A percentile compares a stretch with the other conserved stretches of the same genome.
Evolutionary conservation across 2,888 invertebrate species (phyloP).

Genomic region (Cantharis lateralis): DNA sequence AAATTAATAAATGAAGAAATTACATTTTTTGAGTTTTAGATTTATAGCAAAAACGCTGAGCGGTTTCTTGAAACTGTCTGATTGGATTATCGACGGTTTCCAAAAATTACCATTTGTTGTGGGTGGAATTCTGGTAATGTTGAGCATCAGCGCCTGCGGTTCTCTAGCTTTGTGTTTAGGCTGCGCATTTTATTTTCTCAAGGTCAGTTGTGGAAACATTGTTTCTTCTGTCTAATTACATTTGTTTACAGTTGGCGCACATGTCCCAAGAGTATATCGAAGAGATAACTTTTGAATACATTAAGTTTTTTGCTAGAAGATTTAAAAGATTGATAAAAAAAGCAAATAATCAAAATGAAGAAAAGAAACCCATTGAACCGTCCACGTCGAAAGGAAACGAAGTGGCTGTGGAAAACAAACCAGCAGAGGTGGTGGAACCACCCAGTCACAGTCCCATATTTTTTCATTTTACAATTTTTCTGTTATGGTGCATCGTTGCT

Average conservation of each 20-base stretch:
- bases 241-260: constrained; percentile 65
- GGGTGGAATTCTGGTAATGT: constrained; percentile 65
- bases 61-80: constrained; percentile 60
- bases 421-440: not conserved
- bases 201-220: constrained; percentile 56
- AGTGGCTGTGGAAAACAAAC: not conserved
- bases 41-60: constrained; percentile 58
- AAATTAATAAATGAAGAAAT: constrained; percentile 12
- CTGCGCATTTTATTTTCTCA: constrained; percentile 69
- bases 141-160: constrained; percentile 73
- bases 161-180: constrained; percentile 71
- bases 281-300: constrained; percentile 49
- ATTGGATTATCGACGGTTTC: constrained; percentile 67
- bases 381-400: not conserved
- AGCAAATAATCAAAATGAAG: not conserved
- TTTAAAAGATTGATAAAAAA: constrained; percentile 15
- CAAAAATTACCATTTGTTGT: constrained; percentile 72
- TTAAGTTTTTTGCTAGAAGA: constrained; percentile 46
- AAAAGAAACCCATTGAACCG: not conserved
- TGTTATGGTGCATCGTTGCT: constrained; percentile 68
- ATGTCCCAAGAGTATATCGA: constrained; percentile 79
- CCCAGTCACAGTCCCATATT: constrained; percentile 58
- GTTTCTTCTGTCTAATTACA: constrained; percentile 26
- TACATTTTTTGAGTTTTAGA: constrained; percentile 47
- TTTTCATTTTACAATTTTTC: constrained; percentile 75